These are phyloP conservation scores for Micromys minutus DNA, from an alignment of 2,113 vertebrate species.

Conservation along the genomic window DNA sequence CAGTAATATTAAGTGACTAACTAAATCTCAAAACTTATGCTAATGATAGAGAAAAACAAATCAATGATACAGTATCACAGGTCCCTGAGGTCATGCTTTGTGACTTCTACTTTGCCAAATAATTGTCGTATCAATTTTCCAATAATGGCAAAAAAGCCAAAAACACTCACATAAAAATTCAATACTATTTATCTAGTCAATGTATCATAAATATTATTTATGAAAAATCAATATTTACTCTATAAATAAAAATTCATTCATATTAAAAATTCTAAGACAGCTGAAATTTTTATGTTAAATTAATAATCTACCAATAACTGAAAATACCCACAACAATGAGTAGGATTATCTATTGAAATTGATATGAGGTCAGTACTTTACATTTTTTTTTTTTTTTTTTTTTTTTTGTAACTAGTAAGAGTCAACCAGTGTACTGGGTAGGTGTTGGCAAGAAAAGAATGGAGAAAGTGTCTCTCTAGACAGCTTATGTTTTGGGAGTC, in stretches of 20 bases:
- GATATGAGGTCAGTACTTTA: background rate
- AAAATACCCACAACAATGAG: background rate
- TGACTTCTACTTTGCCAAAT: background rate
- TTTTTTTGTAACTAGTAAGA: background rate
- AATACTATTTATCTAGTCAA: background rate
- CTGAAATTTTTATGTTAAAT: background rate
- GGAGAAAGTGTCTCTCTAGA: background rate
- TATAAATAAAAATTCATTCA: background rate
- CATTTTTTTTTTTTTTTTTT: background rate
- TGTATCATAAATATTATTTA: background rate
- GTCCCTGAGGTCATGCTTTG: constrained; percentile 6
- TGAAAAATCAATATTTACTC: constrained; percentile 19
- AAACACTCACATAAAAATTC: background rate
- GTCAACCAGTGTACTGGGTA: background rate
- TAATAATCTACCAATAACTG: background rate
- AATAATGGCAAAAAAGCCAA: background rate
- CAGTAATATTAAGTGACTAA: background rate
- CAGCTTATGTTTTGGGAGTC: background rate
- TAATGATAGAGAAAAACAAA: background rate
- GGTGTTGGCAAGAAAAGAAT: background rate
- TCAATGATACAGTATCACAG: background rate
- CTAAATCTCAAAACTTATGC: background rate
- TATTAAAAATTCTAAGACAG: background rate
- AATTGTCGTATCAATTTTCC: background rate
- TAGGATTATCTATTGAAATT: background rate